Base-by-base conservation (phyloP, 2,113 vertebrate species). In the Puffinus mauretanicus region DNA sequence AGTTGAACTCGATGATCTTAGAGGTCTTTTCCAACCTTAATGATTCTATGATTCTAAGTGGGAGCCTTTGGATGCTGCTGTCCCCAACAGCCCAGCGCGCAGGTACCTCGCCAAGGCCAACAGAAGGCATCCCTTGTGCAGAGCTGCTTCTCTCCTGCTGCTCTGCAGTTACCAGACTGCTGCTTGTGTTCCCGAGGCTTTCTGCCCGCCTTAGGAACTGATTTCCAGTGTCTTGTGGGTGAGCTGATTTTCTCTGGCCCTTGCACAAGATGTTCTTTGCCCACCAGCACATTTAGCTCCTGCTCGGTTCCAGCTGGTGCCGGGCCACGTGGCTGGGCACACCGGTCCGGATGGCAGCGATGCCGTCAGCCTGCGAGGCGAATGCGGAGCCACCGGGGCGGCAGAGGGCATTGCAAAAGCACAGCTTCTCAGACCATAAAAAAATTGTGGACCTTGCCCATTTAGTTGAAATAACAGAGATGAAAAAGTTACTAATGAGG, bases 351-450 rank as follows among this genome's bases (percentile, higher is more conserved):
- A 38, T 1, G 9, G 92, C 58, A 92, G 52, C 1, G 1, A 7
- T 64, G 52, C 49, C 1, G 30, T n/a, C 3, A 1, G 44, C 73
- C 83, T 89, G 67, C 0, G 0, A 38, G 36, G 46, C 0, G 0
- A 26, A 18, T 3, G 0, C 34, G 57, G 69, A 89, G 89, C 58
- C 47, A 10, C 16, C 0, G 0, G n/a, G 19, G 51, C 2, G 7
- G 42, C 73, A 70, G 29, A 66, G 42, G 30, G 69, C 70, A 44
- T 5, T 55, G 78, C 57, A 85, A 73, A 29, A 44, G 22, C 57
- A 58, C 10, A 42, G 40, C 44, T 84, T 52, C 92, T 87, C 61
- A 75, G 70, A 64, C 57, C 5, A 7, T 29, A 58, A 92, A 57
- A 64, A 90, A 71, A 44, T 34, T 51, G 16, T 40, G 49, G 78